Base-by-base conservation (phyloP, 2,113 vertebrate species). In the Desmodus rotundus region DNA sequence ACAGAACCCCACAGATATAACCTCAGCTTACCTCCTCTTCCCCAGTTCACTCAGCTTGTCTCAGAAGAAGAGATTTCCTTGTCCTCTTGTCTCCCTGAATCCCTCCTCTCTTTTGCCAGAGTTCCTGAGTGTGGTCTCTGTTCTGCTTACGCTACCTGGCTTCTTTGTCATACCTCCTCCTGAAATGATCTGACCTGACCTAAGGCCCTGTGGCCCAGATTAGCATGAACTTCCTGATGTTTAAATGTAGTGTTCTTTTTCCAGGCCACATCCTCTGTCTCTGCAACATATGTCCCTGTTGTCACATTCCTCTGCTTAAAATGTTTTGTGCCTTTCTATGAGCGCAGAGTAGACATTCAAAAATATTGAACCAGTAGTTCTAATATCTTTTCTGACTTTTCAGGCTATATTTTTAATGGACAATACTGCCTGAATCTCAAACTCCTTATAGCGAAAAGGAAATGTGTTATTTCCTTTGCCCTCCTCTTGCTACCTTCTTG, bases 251-350 rank as follows among this genome's bases (percentile, higher is more conserved):
- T 65, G 33, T 68, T 61, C 58, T 92, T 76, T 56, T 87, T n/a
- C 61, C 43, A 68, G 72, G 31, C 56, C 50, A 54, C 78, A 54
- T 41, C 43, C 38, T 82, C 67, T 92, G 2, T 76, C 10, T 56
- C 65, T n/a, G 38, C 2, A 41, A n/a, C 52, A 8, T 86, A 19
- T 76, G 17, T 81, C 38, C 16, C 52, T 91, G 15, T 84, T 54
- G 28, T 89, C 61, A 83, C 17, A 87, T 45, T 92, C 26, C 22
- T 94, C 67, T 91, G 16, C 87, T 91, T 76, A 93, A 72, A 85
- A n/a, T 17, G 83, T 88, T 61, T 43, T 54, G 10, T 89, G 76
- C 7, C 41, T 93, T 89, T 91, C 80, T 22, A 43, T 63, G 26
- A 82, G n/a, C 41, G 24, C 24, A 61, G 54, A 65, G 36, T 10